A percentile compares a stretch with the other conserved stretches of the same genome.
Evolutionary conservation across 2,113 vertebrate genomes (phyloP).

Genomic region (Ailurus styani): DNA sequence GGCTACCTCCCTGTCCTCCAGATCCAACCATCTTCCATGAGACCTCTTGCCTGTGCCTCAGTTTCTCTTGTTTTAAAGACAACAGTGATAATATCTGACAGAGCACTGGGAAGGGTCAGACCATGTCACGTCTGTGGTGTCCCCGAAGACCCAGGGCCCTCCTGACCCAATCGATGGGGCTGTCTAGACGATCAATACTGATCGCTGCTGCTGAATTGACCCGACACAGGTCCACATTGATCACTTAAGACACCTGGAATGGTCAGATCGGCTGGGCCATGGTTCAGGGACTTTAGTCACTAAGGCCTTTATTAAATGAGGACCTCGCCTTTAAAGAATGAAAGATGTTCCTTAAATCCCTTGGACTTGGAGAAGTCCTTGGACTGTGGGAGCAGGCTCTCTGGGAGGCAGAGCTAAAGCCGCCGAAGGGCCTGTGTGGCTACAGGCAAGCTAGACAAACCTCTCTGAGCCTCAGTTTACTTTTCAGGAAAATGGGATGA

Average conservation of each 20-base stretch:
- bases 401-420: background rate
- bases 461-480: background rate
- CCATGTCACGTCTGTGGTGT: background rate
- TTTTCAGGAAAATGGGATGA: background rate
- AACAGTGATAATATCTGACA: background rate
- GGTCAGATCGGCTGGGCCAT: background rate
- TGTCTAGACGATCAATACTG: slow-evolving; percentile 57
- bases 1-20: background rate
- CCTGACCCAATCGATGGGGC: slow-evolving; percentile 54
- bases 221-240: slow-evolving; percentile 37
- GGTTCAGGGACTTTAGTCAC: background rate
- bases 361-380: background rate
- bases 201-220: slow-evolving; percentile 61
- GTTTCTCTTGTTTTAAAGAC: slow-evolving; percentile 12
- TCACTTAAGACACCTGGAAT: slow-evolving; percentile 43
- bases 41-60: background rate
- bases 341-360: background rate
- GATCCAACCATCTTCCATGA: background rate
- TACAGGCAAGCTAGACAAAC: background rate
- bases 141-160: slow-evolving; percentile 13
- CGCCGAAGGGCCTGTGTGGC: fast-evolving
- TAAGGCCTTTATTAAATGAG: background rate
- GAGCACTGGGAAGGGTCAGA: background rate
- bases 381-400: background rate
- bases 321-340: background rate